Evolutionary conservation across 2,113 vertebrate species (phyloP), one percentile per base, ranked within the genome.

Genomic region (Neolamprologus brichardi): DNA sequence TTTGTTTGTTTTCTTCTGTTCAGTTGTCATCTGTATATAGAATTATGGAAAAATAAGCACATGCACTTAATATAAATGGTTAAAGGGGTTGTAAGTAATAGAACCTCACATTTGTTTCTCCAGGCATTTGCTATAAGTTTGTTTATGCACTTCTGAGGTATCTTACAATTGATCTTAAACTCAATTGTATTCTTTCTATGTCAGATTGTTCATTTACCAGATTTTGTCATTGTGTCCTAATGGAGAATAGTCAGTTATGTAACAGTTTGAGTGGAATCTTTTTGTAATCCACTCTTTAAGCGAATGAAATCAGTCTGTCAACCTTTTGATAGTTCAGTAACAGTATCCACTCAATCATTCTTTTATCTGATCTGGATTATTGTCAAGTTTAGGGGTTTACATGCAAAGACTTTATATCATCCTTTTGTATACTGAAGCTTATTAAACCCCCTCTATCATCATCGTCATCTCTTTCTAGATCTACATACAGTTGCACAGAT

Each of bases 401-500:
- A 37, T 95, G 95, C 90, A 95, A 94, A 32, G 18, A 72, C 8
- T 25, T 87, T 32, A 41, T 77, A 5, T 15, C 10, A 18, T n/a
- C 7, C 13, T 64, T 78, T 79, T 51, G 39, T 82, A 46, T 77
- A 56, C 3, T 49, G 23, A 64, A 49, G 7, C 54, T 6, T n/a
- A 13, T 64, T 41, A 82, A 44, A 30, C 5, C 8, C 8, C 7
- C 5, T 78, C 7, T n/a, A 28, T 86, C 82, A 30, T 7, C 20
- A 70, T 23, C 37, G 0, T 17, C 18, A 34, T n/a, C 30, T 11
- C 51, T 54, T 72, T 60, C 49, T 37, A 39, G 72, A 77, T 6
- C 25, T 30, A 15, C 20, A 78, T 23, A 18, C 56, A 32, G 3
- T 56, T 46, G n/a, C 34, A 70, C 96, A 41, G 95, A 96, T 95